Evolutionary conservation across 2,888 invertebrate species (phyloP).

Genomic region (Mongoloraphidia duomilia): DNA sequence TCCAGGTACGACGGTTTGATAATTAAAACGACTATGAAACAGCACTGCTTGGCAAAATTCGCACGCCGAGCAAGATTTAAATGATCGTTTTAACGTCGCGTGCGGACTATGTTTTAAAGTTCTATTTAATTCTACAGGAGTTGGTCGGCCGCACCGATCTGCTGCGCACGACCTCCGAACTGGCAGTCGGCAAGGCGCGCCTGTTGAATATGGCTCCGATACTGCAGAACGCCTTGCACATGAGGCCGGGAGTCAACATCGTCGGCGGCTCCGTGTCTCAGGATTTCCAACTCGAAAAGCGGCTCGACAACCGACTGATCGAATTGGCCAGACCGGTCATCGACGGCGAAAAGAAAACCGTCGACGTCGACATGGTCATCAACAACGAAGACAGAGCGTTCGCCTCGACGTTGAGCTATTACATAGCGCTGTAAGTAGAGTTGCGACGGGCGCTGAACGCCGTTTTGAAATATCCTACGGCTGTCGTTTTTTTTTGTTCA

Average conservation of each 20-base stretch:
- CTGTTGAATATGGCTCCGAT: slow-evolving; percentile 73
- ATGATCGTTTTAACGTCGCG: too few species aligned
- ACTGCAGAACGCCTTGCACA: slow-evolving; percentile 74
- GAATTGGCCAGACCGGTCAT: slow-evolving; percentile 59
- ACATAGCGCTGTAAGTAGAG: slow-evolving; percentile 72
- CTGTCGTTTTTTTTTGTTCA: not conserved
- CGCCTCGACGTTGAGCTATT: slow-evolving; percentile 84
- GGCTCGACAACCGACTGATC: slow-evolving; percentile 65
- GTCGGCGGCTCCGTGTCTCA: slow-evolving; percentile 75
- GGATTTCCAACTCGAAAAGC: slow-evolving; percentile 76
- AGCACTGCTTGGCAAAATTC: too few species aligned
- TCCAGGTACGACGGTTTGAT: slow-evolving; percentile 37
- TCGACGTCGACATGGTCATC: slow-evolving; percentile 64
- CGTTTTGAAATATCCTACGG: not conserved
- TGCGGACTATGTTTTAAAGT: too few species aligned
- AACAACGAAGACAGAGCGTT: slow-evolving; percentile 88
- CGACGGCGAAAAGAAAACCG: slow-evolving; percentile 49
- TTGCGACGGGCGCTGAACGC: not conserved
- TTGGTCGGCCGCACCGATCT: slow-evolving; percentile 85
- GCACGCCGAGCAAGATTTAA: too few species aligned
- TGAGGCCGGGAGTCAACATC: slow-evolving; percentile 83
- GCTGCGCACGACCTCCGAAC: slow-evolving; percentile 57
- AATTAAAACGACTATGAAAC: too few species aligned
- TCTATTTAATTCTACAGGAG: slow-evolving; percentile 34
- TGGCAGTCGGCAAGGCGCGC: slow-evolving; percentile 63